Base-by-base conservation (phyloP, 2,888 invertebrate genomes). In the Callimorpha dominula region DNA sequence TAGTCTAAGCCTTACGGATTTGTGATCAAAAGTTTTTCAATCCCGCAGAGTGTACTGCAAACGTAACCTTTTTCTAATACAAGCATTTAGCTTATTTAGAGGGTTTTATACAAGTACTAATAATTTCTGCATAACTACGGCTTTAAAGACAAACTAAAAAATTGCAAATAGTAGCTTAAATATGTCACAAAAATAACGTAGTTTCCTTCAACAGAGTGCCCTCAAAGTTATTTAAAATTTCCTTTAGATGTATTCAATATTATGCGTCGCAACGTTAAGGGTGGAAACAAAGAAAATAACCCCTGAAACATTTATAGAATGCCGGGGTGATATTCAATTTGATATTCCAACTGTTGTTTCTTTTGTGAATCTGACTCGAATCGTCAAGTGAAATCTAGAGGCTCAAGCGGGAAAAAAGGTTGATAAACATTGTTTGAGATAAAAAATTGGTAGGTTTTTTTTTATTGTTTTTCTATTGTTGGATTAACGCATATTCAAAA, bases 241-340 rank as follows among this genome's bases (percentile, higher is more conserved):
- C 70, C 76, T 79, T 76, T 74, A 82, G 75, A 82, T 67, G 70
- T 76, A 78, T 80, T 80, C 71, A 73, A 75, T 76, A 72, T 75
- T 69, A 78, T 75, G 66, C 71, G 65, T 62, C 52, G 69, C 64
- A 68, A 78, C 43, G 72, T 73, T 74, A 78, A 77, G 84, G 78
- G 78, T 80, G 77, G 75, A 75, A 78, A 82, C 82, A 84, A 80
- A 82, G 81, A 72, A 74, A 76, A 72, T 75, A 72, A 52, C 65
- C 77, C 73, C 74, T 75, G 57, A 71, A 78, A 79, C 78, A 69
- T 71, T 75, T 54, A 72, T 54, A 63, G 73, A 68, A 60, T 72
- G 64, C 74, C 65, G 73, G 76, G 82, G 74, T 75, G 84, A 82
- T 80, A 81, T 84, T 82, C 77, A 78, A 82, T 82, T 82, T 84